These are phyloP conservation scores for Melikaiella ostensackeni DNA, from an alignment of 2,888 invertebrate species.

Conservation along the genomic window DNA sequence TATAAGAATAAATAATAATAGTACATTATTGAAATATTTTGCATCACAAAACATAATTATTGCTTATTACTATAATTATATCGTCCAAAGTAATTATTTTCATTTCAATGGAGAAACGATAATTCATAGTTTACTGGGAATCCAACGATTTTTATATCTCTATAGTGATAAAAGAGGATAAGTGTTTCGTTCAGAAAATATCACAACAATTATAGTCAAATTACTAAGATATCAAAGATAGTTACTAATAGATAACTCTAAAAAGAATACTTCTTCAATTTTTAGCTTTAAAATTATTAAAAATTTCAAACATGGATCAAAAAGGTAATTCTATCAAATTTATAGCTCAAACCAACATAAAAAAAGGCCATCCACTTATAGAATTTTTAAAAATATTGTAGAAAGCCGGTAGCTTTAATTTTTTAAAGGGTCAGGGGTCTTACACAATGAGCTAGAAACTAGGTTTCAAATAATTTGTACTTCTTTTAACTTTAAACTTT, in stretches of 20 bases:
- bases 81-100: background rate
- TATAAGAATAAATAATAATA: constrained; percentile 1
- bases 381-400: too few species aligned
- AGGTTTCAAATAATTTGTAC: too few species aligned
- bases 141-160: background rate
- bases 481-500: too few species aligned
- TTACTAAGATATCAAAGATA: constrained; percentile 7
- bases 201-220: background rate
- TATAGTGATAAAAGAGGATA: background rate
- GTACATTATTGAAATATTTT: background rate
- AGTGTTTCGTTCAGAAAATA: background rate
- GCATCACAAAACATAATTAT: background rate
- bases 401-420: too few species aligned
- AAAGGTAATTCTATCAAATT: too few species aligned
- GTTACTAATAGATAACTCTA: background rate
- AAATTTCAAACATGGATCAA: too few species aligned
- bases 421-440: too few species aligned
- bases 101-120: background rate
- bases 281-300: background rate
- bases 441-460: too few species aligned
- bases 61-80: background rate
- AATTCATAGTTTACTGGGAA: background rate
- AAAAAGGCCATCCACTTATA: background rate
- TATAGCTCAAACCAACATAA: background rate
- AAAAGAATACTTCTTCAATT: background rate